Base-by-base conservation (phyloP, 2,888 invertebrate species). In the Polyploca ridens region DNA sequence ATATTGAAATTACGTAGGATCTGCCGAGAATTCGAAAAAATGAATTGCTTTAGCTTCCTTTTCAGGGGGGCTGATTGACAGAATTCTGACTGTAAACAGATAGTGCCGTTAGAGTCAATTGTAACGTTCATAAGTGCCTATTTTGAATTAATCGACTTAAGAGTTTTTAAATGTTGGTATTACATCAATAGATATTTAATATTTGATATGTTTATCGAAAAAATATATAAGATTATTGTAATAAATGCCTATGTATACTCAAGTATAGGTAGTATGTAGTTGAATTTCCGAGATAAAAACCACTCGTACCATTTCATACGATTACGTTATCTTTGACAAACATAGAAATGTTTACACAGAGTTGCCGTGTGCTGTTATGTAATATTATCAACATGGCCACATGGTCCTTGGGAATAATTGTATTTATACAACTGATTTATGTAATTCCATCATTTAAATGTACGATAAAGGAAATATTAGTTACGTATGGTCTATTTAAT, bases 271-370 rank as follows among this genome's bases (percentile, higher is more conserved):
- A 16, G 6, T 16, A 49, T 27, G 27, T 27, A 27, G 49, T 49
- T 7, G 49, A 49, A 16, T 3, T 46, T 46, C 6, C 16, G 49
- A 49, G 49, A 49, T 49, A 49, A 49, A 46, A 49, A 14, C 49
- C 16, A 49, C 16, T 49, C 49, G 49, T 49, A 49, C 13, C 61
- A 49, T 38, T 64, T 41, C 57, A 27, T 38, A n/a, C 62, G 66
- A 64, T 66, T 66, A 62, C 64, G 62, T 62, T 66, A 66, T 64
- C 66, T 63, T n/a, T 46, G 41, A 54, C 62, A 63, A 62, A 66
- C 62, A 63, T 58, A 27, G 49, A 14, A 46, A 60, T 16, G 54
- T 63, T 59, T 38, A 46, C 14, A 49, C 49, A 49, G 59, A 49
- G 49, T 49, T 16, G 16, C 6, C 49, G 49, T 46, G 46, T n/a